Conservation (phyloP, 2,888 invertebrate species). For the Stenotaenia linearis region DNA sequence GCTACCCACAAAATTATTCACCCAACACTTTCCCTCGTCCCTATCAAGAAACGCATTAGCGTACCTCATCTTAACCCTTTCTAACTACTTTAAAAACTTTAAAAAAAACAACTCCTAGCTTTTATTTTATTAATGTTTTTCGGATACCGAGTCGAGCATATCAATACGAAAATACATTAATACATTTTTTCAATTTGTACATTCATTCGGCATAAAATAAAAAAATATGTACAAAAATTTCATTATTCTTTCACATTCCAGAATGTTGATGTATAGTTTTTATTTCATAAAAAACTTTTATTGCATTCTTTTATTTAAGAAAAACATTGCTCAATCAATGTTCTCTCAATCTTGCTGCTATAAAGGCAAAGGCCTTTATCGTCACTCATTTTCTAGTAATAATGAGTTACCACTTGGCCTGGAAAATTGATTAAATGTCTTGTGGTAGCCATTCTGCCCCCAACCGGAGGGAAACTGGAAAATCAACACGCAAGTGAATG, state of each 20-base stretch:
- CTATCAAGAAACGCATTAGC: not conserved
- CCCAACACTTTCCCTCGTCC: not conserved
- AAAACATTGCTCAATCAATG: not conserved
- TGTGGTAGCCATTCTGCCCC: constrained; percentile 4
- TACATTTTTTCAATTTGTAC: no score
- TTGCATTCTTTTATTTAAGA: not conserved
- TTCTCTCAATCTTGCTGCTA: not conserved
- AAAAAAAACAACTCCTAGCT: not conserved
- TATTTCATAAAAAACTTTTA: not conserved
- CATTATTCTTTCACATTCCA: not conserved
- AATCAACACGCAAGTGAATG: not conserved
- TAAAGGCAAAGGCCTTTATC: not conserved
- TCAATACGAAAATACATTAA: no score
- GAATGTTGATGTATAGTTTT: not conserved
- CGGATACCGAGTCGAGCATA: no score
- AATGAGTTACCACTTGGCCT: not conserved
- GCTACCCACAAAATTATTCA: not conserved
- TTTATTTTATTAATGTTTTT: not conserved
- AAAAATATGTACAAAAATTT: no score
- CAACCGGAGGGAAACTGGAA: constrained; percentile 4
- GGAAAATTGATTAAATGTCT: not conserved
- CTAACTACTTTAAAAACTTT: no score
- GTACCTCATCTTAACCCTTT: no score
- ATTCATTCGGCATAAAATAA: no score
- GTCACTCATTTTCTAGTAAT: not conserved